A percentile compares a stretch with the other conserved stretches of the same genome.
Conservation (phyloP, 2,797 vertebrate genomes). For the Sus cebifrons region DNA sequence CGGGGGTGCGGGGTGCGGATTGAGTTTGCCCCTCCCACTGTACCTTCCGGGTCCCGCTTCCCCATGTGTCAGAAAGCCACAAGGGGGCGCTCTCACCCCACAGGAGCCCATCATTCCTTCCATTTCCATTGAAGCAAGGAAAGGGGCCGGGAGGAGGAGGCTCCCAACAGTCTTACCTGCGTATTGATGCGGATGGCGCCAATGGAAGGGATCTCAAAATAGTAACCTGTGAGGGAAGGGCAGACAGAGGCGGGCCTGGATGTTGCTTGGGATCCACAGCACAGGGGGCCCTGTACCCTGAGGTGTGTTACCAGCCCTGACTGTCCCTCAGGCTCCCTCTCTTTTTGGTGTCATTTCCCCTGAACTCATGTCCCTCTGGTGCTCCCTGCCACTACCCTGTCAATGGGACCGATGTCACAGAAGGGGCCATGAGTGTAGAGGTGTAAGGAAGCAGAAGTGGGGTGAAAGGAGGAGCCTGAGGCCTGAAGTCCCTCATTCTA, state of each 20-base stretch:
- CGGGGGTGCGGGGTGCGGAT: not conserved
- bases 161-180: conserved; percentile 92
- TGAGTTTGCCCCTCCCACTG: not conserved
- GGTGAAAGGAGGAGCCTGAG: not conserved
- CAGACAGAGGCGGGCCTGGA: conserved; percentile 45
- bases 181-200: conserved; percentile 99
- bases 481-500: not conserved
- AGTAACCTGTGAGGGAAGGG: conserved; percentile 94
- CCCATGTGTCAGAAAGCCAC: not conserved
- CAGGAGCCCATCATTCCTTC: not conserved
- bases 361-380: not conserved
- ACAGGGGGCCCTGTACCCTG: not conserved
- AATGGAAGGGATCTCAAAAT: conserved; percentile 99
- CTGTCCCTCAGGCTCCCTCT: not conserved
- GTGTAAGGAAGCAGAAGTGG: not conserved
- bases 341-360: not conserved
- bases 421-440: not conserved
- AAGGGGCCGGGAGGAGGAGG: not conserved
- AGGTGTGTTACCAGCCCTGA: not conserved
- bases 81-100: conserved; percentile 74
- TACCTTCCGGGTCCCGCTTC: not conserved
- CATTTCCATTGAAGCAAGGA: not conserved
- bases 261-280: not conserved
- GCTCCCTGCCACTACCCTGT: not conserved
- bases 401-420: not conserved